Conservation (phyloP, 2,888 invertebrate species). For the Apamea epomidion region DNA sequence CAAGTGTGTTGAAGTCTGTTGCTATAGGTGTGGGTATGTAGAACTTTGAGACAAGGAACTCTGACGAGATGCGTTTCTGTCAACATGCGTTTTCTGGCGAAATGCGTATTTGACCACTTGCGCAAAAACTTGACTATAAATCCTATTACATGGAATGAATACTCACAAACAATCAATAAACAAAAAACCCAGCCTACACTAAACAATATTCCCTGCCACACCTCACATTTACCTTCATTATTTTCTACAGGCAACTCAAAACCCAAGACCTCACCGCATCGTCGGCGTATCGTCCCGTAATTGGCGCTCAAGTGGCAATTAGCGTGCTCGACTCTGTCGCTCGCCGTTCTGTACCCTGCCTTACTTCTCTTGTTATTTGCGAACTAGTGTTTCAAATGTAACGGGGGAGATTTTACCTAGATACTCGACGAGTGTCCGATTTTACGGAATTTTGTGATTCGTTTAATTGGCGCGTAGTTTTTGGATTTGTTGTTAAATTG, state of each 20-base stretch:
- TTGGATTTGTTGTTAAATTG: background rate
- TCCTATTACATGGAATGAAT: background rate
- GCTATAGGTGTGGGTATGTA: background rate
- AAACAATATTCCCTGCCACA: slow-evolving; percentile 41
- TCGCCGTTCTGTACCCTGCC: slow-evolving; percentile 67
- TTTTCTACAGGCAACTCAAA: slow-evolving; percentile 63
- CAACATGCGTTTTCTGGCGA: too few relatives aligned
- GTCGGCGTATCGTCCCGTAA: slow-evolving; percentile 80
- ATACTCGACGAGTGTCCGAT: slow-evolving; percentile 55
- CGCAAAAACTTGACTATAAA: background rate
- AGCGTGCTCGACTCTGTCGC: slow-evolving; percentile 82
- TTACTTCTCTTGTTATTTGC: slow-evolving; percentile 76
- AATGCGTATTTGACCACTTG: too few relatives aligned
- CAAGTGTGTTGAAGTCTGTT: background rate
- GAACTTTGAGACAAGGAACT: background rate
- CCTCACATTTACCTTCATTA: slow-evolving; percentile 65
- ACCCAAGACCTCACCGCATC: slow-evolving; percentile 65
- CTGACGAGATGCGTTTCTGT: too few relatives aligned
- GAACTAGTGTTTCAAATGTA: slow-evolving; percentile 72
- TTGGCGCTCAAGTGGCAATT: slow-evolving; percentile 88
- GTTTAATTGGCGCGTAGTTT: slow-evolving; percentile 52
- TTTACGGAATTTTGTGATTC: slow-evolving; percentile 44
- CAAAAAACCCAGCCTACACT: slow-evolving; percentile 6
- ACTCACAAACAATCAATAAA: slow-evolving; percentile 20
- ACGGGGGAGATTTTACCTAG: slow-evolving; percentile 50